These are phyloP conservation scores for Muricea muricata DNA, from an alignment of 92 coral and sea anemone species.

Conservation along the genomic window DNA sequence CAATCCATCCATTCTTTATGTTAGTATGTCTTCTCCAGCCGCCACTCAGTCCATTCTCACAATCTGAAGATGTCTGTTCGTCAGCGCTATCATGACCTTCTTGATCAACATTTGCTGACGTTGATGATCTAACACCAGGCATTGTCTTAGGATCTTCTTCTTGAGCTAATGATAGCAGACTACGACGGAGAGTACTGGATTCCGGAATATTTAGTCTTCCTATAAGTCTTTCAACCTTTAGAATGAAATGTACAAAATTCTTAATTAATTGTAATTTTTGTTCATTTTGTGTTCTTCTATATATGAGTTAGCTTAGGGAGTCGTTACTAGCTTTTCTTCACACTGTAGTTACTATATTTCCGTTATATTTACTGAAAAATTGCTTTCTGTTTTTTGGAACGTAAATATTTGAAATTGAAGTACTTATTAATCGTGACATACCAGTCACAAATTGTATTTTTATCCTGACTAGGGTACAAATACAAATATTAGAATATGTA, in stretches of 20 bases:
- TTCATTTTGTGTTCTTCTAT: no score
- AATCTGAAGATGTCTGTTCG: constrained; percentile 64
- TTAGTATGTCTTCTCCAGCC: constrained; percentile 95
- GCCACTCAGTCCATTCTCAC: constrained; percentile 77
- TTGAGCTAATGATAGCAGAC: constrained; percentile 87
- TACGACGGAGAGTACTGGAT: constrained; percentile 90
- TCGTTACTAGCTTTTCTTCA: neutral
- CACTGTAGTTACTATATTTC: no score
- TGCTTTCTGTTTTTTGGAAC: no score
- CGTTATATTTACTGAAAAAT: no score
- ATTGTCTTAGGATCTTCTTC: constrained; percentile 66
- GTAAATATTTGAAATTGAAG: no score
- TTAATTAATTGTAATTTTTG: neutral
- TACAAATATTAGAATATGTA: no score
- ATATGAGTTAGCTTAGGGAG: neutral
- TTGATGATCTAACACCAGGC: constrained; percentile 69
- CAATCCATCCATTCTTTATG: constrained; percentile 79
- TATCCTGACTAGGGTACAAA: no score
- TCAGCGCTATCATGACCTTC: constrained; percentile 92
- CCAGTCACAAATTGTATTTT: no score
- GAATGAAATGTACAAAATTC: neutral
- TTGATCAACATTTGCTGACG: constrained; percentile 79
- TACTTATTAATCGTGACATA: no score
- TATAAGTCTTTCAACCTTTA: constrained; percentile 88
- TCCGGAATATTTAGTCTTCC: constrained; percentile 94